Conservation (phyloP, 2,888 invertebrate species). For the Tanytarsus gracilentus region DNA sequence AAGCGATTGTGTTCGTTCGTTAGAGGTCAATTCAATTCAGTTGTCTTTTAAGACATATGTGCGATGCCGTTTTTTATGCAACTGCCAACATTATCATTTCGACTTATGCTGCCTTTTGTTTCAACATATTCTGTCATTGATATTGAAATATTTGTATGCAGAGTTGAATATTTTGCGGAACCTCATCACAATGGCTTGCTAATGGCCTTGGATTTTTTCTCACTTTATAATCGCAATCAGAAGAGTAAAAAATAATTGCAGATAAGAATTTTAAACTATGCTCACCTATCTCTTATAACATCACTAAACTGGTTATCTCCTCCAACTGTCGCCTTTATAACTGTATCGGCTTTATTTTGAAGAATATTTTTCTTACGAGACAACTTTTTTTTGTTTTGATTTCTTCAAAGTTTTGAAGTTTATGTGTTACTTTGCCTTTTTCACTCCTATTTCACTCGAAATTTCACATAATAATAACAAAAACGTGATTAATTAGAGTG, state of each 20-base stretch:
- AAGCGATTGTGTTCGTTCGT: not conserved
- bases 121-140: not conserved
- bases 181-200: not conserved
- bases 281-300: not conserved
- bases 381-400: not conserved
- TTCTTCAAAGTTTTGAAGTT: not conserved
- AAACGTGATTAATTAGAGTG: not conserved
- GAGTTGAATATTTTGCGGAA: not conserved
- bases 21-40: constrained; percentile 9
- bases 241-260: not conserved
- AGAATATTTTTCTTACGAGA: not conserved
- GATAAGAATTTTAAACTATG: not conserved
- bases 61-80: not conserved
- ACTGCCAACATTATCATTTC: not conserved
- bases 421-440: not conserved
- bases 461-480: not conserved
- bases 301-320: not conserved
- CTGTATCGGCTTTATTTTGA: constrained; percentile 4
- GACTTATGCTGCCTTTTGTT: not conserved
- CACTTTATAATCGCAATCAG: not conserved
- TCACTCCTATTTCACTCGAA: not conserved
- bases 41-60: not conserved
- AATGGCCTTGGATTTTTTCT: constrained; percentile 3
- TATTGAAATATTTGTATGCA: not conserved
- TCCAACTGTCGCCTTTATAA: no score